These are phyloP conservation scores for Antechinus stuartii DNA, from an alignment of 2,113 vertebrate genomes.

Conservation along the genomic window DNA sequence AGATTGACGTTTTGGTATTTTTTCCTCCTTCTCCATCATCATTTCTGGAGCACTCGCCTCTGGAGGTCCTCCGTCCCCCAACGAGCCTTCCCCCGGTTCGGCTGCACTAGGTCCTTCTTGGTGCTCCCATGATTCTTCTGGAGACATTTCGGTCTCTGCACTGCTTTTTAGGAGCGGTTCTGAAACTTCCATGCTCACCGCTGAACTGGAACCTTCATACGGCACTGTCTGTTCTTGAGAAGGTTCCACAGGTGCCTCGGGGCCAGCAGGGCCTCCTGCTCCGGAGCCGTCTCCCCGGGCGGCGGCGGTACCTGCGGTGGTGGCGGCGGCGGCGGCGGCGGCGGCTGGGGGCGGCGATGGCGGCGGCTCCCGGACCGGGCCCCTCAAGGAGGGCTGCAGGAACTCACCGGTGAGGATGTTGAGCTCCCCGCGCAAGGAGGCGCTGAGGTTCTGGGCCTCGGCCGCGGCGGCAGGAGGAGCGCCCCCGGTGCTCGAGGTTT, in stretches of 20 bases:
- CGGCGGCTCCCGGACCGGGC: constrained; percentile 70
- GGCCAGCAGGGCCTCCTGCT: constrained; percentile 57
- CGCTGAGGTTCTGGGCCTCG: constrained; percentile 88
- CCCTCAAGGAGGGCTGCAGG: constrained; percentile 88
- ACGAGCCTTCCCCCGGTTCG: constrained; percentile 83
- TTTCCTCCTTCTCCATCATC: constrained; percentile 96
- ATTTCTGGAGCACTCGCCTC: constrained; percentile 88
- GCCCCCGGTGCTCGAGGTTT: no score
- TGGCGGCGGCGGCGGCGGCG: neutral
- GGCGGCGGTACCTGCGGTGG: constrained; percentile 1
- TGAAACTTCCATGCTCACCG: constrained; percentile 90
- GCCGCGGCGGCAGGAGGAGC: constrained; percentile 78
- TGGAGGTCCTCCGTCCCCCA: constrained; percentile 83
- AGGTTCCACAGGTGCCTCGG: constrained; percentile 77
- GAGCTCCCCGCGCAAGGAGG: constrained; percentile 88
- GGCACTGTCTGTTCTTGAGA: constrained; percentile 81
- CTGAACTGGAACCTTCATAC: constrained; percentile 89
- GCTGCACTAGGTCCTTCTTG: constrained; percentile 91
- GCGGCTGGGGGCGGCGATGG: constrained; percentile 52
- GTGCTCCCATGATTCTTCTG: constrained; percentile 97
- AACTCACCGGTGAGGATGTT: constrained; percentile 94
- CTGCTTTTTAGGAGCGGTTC: constrained; percentile 95
- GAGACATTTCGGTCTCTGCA: constrained; percentile 93
- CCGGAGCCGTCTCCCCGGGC: constrained; percentile 73
- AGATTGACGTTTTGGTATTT: constrained; percentile 92